Evolutionary conservation across 2,797 vertebrate genomes (phyloP), one percentile per base, ranked within the genome.

Genomic region (Gadopsis bispinosus): DNA sequence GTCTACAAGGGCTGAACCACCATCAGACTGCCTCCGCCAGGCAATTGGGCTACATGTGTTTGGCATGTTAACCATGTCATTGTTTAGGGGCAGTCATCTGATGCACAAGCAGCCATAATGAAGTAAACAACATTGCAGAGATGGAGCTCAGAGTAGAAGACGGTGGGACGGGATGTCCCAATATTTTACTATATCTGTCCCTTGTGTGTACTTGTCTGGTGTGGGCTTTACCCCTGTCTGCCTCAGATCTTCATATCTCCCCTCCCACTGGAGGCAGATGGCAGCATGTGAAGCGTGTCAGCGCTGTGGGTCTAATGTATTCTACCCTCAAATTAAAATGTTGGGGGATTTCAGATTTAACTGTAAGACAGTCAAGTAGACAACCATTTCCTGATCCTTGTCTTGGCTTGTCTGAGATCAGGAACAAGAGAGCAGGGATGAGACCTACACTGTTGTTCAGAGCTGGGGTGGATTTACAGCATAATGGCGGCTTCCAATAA

Each of bases 291-390:
- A 94, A 92, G 92, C 90, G 80, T 93, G 87, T 93, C 90, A 89
- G 69, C 11, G 74, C 87, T 84, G 86, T 78, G 65, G 83, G 73
- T 93, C 87, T 93, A 89, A 94, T 93, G 92, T 91, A 92, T 92
- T 90, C 91, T 92, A 84, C 93, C 90, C 90, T 93, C 85, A 94
- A 94, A 95, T 95, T 94, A 94, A 93, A 95, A 92, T 81, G 76
- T 84, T 66, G 86, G 84, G 78, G 90, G 90, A 85, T 91, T 91
- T 91, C 55, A 86, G 77, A 81, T 89, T 84, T 81, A 91, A 83
- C 84, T 74, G 50, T 66, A 80, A 86, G 79, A 86, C 68, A 77
- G 85, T 61, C 61, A 72, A 66, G 87, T 75, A 79, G 61, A 51
- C 60, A 48, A 77, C 59, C 78, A 58, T 81, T 90, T 91, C 86